Evolutionary conservation across 2,797 vertebrate species (phyloP).

Genomic region (Brachyalestes nurse): DNA sequence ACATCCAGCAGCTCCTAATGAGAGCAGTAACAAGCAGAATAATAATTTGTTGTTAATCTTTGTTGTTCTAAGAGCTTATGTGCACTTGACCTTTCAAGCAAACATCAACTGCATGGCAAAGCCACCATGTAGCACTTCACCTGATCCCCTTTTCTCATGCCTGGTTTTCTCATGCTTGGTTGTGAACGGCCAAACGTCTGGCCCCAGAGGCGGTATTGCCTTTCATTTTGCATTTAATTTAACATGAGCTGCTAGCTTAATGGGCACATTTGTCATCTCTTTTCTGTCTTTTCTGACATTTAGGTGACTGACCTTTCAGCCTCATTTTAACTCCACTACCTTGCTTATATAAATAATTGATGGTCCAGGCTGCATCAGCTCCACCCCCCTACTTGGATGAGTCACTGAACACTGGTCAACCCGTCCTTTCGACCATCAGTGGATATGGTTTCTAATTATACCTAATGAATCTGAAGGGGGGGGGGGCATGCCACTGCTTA

Average conservation of each 20-base stretch:
- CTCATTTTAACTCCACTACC: slow-evolving; percentile 57
- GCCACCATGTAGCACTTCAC: neutral
- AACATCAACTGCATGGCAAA: neutral
- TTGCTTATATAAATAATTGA: slow-evolving; percentile 74
- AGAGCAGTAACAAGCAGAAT: slow-evolving; percentile 36
- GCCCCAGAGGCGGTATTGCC: slow-evolving; percentile 39
- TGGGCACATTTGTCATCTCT: slow-evolving; percentile 71
- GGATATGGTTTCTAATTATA: slow-evolving; percentile 72
- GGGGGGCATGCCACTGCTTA: slow-evolving; percentile 51
- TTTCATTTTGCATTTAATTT: slow-evolving; percentile 59
- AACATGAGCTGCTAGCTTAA: slow-evolving; percentile 55
- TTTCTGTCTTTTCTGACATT: slow-evolving; percentile 77
- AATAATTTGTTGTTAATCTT: slow-evolving; percentile 29
- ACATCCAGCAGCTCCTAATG: slow-evolving; percentile 23
- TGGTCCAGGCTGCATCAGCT: slow-evolving; percentile 34
- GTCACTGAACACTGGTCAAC: slow-evolving; percentile 32
- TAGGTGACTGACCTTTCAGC: slow-evolving; percentile 69
- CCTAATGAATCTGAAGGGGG: slow-evolving; percentile 27
- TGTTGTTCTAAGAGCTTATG: slow-evolving; percentile 31
- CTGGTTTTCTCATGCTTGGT: neutral
- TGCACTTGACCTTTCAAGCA: slow-evolving; percentile 48
- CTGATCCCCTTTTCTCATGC: neutral
- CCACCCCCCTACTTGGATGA: slow-evolving; percentile 40
- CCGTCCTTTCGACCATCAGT: slow-evolving; percentile 41
- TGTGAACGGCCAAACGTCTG: no score